Evolutionary conservation across 2,888 invertebrate species (phyloP).

Genomic region (Sphecodes monilicornis): DNA sequence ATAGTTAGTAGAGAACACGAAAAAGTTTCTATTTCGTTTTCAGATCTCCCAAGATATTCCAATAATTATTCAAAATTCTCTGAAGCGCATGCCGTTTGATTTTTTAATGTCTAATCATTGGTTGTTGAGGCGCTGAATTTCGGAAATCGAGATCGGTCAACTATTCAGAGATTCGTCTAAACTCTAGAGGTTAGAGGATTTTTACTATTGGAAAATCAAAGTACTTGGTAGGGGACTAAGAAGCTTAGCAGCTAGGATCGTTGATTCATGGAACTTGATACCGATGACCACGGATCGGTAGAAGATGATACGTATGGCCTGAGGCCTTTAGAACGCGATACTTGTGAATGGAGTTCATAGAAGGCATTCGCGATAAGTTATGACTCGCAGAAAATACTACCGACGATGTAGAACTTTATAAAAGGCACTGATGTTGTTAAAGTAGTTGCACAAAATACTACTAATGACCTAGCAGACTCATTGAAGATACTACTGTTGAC

Average conservation of each 20-base stretch:
- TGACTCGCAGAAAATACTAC: neutral
- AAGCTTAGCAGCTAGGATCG: neutral
- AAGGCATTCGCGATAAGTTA: neutral
- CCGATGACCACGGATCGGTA: neutral
- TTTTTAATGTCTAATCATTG: neutral
- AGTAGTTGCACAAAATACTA: neutral
- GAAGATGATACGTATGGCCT: neutral
- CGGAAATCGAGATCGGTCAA: neutral
- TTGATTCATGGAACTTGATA: slow-evolving; percentile 2
- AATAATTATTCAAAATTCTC: neutral
- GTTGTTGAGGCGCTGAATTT: neutral
- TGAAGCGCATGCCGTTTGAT: too few relatives aligned
- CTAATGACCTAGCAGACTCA: too few relatives aligned
- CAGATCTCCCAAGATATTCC: neutral
- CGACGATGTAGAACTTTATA: neutral
- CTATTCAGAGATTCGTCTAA: neutral
- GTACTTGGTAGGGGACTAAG: neutral
- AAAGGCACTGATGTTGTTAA: neutral
- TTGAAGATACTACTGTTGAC: neutral
- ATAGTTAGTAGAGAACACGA: too few relatives aligned
- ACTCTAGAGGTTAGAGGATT: neutral
- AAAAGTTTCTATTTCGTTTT: too few relatives aligned
- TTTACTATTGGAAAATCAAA: neutral
- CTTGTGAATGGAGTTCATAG: neutral
- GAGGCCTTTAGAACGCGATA: neutral